Evolutionary conservation across 2,113 vertebrate genomes (phyloP).

Genomic region (Ahaetulla prasina): DNA sequence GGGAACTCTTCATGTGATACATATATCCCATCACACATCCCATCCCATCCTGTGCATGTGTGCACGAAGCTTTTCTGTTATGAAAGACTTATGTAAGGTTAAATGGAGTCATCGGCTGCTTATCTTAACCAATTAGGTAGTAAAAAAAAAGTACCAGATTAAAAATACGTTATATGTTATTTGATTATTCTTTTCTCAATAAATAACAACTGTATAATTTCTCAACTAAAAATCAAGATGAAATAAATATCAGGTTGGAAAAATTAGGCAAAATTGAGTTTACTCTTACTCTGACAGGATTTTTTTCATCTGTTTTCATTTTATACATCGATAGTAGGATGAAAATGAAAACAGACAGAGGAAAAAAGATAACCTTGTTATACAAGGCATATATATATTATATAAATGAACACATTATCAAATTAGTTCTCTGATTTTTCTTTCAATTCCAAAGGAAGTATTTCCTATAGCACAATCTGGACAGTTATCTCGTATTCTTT

Average conservation of each 20-base stretch:
- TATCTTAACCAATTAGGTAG: neutral
- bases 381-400: neutral
- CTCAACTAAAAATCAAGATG: neutral
- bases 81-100: neutral
- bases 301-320: neutral
- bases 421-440: neutral
- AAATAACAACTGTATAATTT: neutral
- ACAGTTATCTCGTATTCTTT: slow-evolving; percentile 12
- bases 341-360: neutral
- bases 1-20: neutral
- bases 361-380: neutral
- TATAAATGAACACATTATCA: neutral
- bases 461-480: neutral
- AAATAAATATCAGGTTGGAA: neutral
- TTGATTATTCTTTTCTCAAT: neutral
- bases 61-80: neutral
- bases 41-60: neutral
- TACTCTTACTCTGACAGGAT: neutral
- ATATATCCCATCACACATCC: neutral
- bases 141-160: neutral
- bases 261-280: neutral
- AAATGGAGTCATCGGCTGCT: too few species aligned
- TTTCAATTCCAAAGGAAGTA: neutral
- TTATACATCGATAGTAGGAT: neutral
- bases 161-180: neutral